Percentiles rank a stretch among this genome's conserved stretches.
phyloP scores from a whole-genome alignment of 2,888 invertebrate genomes.

The Xanthia icteritia region DNA sequence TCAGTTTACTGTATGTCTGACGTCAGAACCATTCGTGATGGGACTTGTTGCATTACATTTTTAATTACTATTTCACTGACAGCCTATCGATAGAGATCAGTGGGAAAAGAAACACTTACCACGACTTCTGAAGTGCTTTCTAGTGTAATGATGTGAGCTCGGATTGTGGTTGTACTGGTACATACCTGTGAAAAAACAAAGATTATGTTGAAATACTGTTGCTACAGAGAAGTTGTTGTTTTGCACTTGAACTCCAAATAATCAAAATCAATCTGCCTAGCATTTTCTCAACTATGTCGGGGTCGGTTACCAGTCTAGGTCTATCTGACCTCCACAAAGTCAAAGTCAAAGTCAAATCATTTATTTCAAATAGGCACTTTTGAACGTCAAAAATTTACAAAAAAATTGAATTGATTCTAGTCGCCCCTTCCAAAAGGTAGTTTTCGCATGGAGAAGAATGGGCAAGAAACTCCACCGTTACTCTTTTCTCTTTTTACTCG shows the following conservation, averaged over 20 bases:
- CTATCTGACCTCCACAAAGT: no score
- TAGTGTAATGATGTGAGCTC: not conserved
- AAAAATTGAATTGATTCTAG: no score
- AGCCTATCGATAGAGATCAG: not conserved
- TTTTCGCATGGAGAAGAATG: no score
- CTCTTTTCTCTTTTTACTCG: no score
- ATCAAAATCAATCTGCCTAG: not conserved
- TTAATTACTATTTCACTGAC: conserved; percentile 37
- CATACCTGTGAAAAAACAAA: conserved; percentile 57
- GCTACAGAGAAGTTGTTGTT: not conserved
- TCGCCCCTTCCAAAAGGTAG: no score
- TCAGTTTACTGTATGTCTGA: conserved; percentile 81
- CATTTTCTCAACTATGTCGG: no score
- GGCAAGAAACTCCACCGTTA: no score
- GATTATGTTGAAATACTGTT: conserved; percentile 7
- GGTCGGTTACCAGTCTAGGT: no score
- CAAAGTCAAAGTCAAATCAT: no score
- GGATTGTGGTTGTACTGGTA: conserved; percentile 36
- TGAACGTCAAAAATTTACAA: no score
- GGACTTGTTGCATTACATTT: conserved; percentile 61
- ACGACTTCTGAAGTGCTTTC: conserved; percentile 21
- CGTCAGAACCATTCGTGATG: conserved; percentile 68
- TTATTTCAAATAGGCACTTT: no score
- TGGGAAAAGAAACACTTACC: conserved; percentile 34
- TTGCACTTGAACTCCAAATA: conserved; percentile 10